Conservation (phyloP, 2,888 invertebrate species). For the Tubulanus polymorphus region DNA sequence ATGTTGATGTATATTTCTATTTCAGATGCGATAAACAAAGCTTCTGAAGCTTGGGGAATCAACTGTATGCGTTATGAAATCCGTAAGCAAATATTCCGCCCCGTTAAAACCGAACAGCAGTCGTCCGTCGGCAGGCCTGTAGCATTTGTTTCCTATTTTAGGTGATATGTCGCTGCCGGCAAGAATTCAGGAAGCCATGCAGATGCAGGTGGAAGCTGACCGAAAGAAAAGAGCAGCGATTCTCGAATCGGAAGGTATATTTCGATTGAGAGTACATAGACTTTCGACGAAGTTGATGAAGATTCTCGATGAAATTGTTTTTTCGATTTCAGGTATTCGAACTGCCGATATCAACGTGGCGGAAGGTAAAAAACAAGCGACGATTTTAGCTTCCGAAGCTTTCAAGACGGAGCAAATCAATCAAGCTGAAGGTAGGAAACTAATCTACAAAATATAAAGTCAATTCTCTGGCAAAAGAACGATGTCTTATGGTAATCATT, state of each 20-base stretch:
- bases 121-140: background rate
- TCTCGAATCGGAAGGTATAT: conserved; percentile 88
- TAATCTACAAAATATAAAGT: no score
- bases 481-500: no score
- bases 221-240: conserved; percentile 93
- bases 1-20: conserved; percentile 6
- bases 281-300: no score
- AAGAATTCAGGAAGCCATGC: conserved; percentile 98
- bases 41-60: conserved; percentile 97
- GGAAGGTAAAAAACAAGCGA: conserved; percentile 86
- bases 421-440: conserved; percentile 69
- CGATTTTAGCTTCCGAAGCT: conserved; percentile 94
- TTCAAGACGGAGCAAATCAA: conserved; percentile 91
- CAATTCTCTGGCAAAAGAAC: no score
- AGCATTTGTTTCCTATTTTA: conserved; percentile 43
- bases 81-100: conserved; percentile 57
- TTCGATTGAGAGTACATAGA: no score
- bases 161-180: conserved; percentile 85
- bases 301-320: no score
- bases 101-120: background rate
- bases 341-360: conserved; percentile 89
- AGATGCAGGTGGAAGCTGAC: conserved; percentile 99
- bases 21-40: conserved; percentile 88
- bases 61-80: conserved; percentile 93
- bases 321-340: conserved; percentile 53